Conservation (phyloP, 2,113 vertebrate genomes). For the Bufo bufo region DNA sequence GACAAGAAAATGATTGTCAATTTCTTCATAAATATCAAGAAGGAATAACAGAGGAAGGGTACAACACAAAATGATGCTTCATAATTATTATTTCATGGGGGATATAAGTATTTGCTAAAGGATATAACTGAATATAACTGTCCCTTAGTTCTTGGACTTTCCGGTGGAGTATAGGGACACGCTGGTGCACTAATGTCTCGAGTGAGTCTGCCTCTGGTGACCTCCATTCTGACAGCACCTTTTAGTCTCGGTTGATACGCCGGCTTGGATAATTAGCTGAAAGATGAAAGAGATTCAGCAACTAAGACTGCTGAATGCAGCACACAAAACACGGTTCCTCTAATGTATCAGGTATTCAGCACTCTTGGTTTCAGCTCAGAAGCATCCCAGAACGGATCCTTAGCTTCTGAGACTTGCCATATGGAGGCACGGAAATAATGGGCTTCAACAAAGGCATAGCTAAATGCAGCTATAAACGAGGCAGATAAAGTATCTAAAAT, state of each 20-base stretch:
- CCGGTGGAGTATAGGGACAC: no score
- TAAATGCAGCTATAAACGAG: neutral
- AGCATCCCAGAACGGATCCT: neutral
- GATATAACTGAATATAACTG: neutral
- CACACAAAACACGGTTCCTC: neutral
- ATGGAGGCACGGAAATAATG: neutral
- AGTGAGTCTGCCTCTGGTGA: neutral
- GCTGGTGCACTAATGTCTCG: neutral
- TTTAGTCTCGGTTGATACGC: neutral
- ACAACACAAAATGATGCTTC: no score
- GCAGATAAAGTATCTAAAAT: neutral
- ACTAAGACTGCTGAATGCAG: constrained; percentile 2
- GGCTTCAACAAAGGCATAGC: neutral
- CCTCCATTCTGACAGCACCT: neutral
- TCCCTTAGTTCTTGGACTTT: neutral
- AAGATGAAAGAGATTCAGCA: constrained; percentile 2
- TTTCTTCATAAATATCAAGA: no score
- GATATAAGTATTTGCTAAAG: no score
- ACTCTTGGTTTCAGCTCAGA: neutral
- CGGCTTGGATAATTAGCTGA: constrained; percentile 9
- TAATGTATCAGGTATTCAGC: constrained; percentile 7
- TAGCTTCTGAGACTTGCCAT: neutral
- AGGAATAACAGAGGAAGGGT: no score
- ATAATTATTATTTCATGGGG: no score
- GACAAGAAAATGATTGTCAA: no score